A percentile compares a stretch with the other conserved stretches of the same genome.
These are phyloP conservation scores for Crocuta crocuta DNA, from an alignment of 2,113 vertebrate species.

Conservation along the genomic window DNA sequence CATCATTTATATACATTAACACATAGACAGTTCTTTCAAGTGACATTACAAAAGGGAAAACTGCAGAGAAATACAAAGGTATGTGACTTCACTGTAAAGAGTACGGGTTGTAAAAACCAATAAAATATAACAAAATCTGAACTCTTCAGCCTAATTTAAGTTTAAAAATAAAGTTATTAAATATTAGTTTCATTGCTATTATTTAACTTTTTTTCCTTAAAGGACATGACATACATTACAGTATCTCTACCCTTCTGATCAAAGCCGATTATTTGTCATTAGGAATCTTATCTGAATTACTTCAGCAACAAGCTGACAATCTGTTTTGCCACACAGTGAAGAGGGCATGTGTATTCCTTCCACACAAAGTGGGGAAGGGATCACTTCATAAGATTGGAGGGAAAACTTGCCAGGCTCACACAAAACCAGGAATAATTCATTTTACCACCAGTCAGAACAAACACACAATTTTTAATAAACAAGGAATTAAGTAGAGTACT, in stretches of 20 bases:
- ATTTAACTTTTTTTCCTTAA: slow-evolving; percentile 37
- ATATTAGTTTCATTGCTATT: background rate
- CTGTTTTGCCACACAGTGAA: background rate
- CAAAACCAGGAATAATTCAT: background rate
- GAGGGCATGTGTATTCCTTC: background rate
- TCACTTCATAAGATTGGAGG: background rate
- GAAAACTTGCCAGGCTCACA: background rate
- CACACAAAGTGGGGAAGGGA: background rate
- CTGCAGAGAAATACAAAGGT: background rate
- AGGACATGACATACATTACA: background rate
- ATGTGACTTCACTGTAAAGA: background rate
- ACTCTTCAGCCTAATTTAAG: background rate
- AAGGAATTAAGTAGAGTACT: background rate
- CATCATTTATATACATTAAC: background rate
- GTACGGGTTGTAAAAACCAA: background rate
- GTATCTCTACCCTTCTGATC: background rate
- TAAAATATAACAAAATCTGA: background rate
- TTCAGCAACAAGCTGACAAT: background rate
- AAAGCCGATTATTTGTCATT: background rate
- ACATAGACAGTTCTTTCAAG: background rate
- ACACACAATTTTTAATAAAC: background rate
- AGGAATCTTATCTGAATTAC: background rate
- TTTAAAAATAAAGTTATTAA: background rate
- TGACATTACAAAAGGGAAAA: background rate
- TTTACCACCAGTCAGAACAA: background rate